phyloP scores from a whole-genome alignment of 2,113 vertebrate genomes.

The Formicarius rufipectus region DNA sequence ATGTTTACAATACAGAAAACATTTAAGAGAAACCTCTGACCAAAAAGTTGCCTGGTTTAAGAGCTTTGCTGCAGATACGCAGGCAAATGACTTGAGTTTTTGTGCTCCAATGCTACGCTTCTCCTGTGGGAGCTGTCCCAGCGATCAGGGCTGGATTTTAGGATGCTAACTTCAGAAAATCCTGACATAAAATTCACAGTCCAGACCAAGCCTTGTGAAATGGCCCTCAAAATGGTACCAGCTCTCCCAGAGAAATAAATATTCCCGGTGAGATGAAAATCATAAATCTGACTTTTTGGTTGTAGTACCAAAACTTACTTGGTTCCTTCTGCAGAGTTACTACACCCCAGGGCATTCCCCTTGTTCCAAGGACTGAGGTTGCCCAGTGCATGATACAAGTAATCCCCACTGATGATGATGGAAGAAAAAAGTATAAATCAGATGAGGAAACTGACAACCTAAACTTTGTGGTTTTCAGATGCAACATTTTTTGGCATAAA shows the following conservation, averaged over 20 bases:
- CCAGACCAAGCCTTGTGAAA: background rate
- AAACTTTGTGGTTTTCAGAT: background rate
- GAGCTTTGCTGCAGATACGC: background rate
- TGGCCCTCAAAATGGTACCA: fast-evolving
- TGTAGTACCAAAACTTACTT: background rate
- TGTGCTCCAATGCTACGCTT: background rate
- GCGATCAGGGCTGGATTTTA: background rate
- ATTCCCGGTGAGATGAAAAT: background rate
- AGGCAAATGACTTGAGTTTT: background rate
- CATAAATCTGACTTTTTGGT: background rate
- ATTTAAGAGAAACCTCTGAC: background rate
- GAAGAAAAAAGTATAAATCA: background rate
- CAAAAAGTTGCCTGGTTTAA: background rate
- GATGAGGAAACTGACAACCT: background rate
- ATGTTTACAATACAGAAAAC: background rate
- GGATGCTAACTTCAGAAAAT: background rate
- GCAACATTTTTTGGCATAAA: background rate
- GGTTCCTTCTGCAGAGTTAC: background rate
- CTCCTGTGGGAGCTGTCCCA: background rate
- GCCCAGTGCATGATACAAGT: background rate
- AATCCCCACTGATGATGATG: background rate
- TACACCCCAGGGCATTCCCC: background rate
- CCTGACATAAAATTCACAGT: background rate
- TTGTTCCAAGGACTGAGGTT: background rate
- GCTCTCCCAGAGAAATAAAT: background rate